phyloP scores from a whole-genome alignment of 2,888 invertebrate species.

The Dynastes tityus region DNA sequence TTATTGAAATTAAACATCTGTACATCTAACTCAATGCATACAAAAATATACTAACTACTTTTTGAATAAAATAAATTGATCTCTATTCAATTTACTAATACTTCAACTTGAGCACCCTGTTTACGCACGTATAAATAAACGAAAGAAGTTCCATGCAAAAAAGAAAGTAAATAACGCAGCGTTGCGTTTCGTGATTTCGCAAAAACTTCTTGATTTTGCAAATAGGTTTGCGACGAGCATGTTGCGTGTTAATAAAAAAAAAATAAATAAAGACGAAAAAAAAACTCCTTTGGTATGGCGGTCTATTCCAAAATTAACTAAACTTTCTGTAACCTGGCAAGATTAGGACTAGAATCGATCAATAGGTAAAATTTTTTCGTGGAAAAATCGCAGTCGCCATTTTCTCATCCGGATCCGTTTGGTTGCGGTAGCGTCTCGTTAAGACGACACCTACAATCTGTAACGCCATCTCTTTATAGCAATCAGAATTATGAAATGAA shows the following conservation, averaged over 20 bases:
- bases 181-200: not conserved
- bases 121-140: conserved; percentile 6
- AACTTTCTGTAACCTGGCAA: conserved; percentile 32
- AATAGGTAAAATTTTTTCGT: conserved; percentile 69
- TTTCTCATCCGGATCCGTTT: conserved; percentile 83
- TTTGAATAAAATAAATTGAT: conserved; percentile 9
- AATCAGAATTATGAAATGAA: not conserved
- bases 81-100: conserved; percentile 25
- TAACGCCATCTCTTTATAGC: conserved; percentile 50
- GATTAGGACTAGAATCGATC: conserved; percentile 51
- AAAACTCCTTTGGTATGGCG: conserved; percentile 48
- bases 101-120: conserved; percentile 32
- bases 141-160: not conserved
- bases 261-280: conserved; percentile 13
- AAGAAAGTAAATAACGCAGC: not conserved
- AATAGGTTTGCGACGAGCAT: not conserved
- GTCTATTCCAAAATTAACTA: conserved; percentile 32
- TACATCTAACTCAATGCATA: not conserved
- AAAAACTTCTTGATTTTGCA: not conserved
- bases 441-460: conserved; percentile 89
- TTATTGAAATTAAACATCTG: not conserved
- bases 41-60: not conserved
- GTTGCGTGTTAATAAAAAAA: not conserved
- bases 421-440: conserved; percentile 86
- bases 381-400: conserved; percentile 83